Base-by-base conservation (phyloP, 1,140 invertebrate species). In the Oryctes rhinoceros region DNA sequence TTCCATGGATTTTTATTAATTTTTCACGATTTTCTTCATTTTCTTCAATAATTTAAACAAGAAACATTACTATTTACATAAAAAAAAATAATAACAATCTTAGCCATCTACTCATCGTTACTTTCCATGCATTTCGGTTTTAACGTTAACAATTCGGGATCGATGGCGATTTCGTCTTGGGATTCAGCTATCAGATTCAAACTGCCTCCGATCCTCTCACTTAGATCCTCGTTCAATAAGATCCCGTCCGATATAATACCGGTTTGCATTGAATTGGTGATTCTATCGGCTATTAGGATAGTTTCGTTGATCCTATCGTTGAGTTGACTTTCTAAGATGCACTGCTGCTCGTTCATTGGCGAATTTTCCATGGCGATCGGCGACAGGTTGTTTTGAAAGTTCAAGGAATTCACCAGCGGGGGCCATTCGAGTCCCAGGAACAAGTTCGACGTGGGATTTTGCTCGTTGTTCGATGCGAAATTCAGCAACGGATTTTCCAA, bases 401-500 rank as follows among this genome's bases (percentile, higher is more conserved):
- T 59, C 24, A 78, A 15, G 10, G 77, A n/a, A 59, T 78, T 78
- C 24, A 71, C 65, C 4, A 84, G 78, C 35, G 84, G 81, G 0
- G 85, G 83, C 86, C 86, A 87, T 78, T 86, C 85, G 44, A 87
- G 74, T 18, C 85, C 85, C 65, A 87, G 75, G 65, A 86, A 87
- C 35, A 86, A 67, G 62, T 84, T 85, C 11, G 81, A 81, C 4
- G 81, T 49, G 44, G 76, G 3, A 62, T 67, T 79, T 48, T 76
- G 76, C 35, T 80, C 65, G 24, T 53, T 59, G 18, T 75, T 30
- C 47, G 75, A 75, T 5, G 80, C 13, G 76, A 83, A 84, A 77
- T 83, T 86, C 2, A 86, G 62, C 11, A 86, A 39, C 7, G 84
- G 82, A 49, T 81, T 83, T 44, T 85, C 84, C n/a, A 85, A 15